These are phyloP conservation scores for Chironomus riparius DNA, from an alignment of 2,888 invertebrate species.

Conservation along the genomic window DNA sequence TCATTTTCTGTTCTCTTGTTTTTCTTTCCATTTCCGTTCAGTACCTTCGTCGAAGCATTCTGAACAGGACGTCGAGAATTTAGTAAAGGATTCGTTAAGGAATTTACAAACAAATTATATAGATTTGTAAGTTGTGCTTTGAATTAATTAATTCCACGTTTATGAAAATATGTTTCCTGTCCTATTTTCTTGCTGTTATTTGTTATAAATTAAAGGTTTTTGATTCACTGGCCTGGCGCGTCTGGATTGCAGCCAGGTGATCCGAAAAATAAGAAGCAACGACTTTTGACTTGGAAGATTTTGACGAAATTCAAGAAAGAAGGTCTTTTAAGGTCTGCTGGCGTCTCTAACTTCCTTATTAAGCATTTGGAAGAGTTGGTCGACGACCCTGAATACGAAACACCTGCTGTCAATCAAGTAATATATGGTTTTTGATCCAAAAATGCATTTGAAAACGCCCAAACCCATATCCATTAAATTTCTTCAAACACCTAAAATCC, in stretches of 20 bases:
- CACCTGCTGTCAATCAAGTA: conserved; percentile 65
- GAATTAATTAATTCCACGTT: background rate
- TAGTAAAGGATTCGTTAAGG: conserved; percentile 49
- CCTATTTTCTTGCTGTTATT: background rate
- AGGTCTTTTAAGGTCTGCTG: conserved; percentile 54
- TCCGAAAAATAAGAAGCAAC: conserved; percentile 46
- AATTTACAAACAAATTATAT: conserved; percentile 58
- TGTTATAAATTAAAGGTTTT: conserved; percentile 39
- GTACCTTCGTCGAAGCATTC: conserved; percentile 10
- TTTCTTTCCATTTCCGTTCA: background rate
- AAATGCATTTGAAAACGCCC: too few relatives aligned
- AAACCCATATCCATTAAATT: too few relatives aligned
- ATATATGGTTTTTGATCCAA: too few relatives aligned
- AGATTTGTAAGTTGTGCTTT: conserved; percentile 46
- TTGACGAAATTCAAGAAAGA: conserved; percentile 54
- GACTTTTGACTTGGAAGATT: conserved; percentile 58
- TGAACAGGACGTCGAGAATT: background rate
- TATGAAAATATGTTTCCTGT: background rate
- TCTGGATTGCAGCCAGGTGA: conserved; percentile 49
- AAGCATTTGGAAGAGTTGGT: conserved; percentile 58
- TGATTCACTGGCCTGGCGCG: conserved; percentile 75
- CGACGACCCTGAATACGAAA: conserved; percentile 44
- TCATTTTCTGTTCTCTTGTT: background rate
- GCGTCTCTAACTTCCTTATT: conserved; percentile 71
- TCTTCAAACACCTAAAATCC: too few relatives aligned